Percentiles rank a stretch among this genome's conserved stretches.
Conservation (phyloP, 2,797 vertebrate species). For the Pseudochaenichthys georgianus region DNA sequence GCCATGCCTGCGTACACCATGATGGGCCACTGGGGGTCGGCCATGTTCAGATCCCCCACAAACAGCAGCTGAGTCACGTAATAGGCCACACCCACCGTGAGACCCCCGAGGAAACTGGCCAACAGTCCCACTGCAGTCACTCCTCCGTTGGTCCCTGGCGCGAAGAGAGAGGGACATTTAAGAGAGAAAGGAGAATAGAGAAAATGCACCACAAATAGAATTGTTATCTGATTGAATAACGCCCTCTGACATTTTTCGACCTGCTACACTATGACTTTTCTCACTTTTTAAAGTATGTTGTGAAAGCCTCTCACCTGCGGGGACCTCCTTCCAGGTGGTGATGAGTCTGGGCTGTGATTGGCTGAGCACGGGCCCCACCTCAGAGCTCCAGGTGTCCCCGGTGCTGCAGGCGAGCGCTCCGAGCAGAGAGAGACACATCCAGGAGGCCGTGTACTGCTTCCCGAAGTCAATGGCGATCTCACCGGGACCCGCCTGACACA, state of each 20-base stretch:
- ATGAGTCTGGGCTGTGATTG: constrained; percentile 90
- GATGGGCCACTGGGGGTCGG: constrained; percentile 94
- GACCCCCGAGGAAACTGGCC: constrained; percentile 92
- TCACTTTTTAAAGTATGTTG: too few relatives aligned
- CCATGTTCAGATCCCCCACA: constrained; percentile 88
- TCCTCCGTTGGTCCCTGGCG: constrained; percentile 94
- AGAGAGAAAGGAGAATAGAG: background rate
- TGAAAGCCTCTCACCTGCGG: constrained; percentile 83
- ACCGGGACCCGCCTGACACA: constrained; percentile 88
- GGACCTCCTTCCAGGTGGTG: constrained; percentile 95
- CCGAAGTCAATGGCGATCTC: constrained; percentile 95
- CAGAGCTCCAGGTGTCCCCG: constrained; percentile 97
- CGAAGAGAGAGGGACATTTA: too few relatives aligned
- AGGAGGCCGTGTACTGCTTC: constrained; percentile 93
- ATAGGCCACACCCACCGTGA: constrained; percentile 89
- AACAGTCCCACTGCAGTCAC: constrained; percentile 90
- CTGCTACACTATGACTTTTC: too few relatives aligned
- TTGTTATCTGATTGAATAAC: too few relatives aligned
- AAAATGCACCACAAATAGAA: too few relatives aligned
- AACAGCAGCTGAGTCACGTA: constrained; percentile 89
- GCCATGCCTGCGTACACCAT: constrained; percentile 90
- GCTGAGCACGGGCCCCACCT: constrained; percentile 92
- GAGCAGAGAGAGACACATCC: constrained; percentile 96
- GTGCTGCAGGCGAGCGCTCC: constrained; percentile 91
- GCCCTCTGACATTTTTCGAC: too few relatives aligned